These are phyloP conservation scores for Eristalinus sepulchralis DNA, from an alignment of 2,888 invertebrate genomes.

Conservation along the genomic window DNA sequence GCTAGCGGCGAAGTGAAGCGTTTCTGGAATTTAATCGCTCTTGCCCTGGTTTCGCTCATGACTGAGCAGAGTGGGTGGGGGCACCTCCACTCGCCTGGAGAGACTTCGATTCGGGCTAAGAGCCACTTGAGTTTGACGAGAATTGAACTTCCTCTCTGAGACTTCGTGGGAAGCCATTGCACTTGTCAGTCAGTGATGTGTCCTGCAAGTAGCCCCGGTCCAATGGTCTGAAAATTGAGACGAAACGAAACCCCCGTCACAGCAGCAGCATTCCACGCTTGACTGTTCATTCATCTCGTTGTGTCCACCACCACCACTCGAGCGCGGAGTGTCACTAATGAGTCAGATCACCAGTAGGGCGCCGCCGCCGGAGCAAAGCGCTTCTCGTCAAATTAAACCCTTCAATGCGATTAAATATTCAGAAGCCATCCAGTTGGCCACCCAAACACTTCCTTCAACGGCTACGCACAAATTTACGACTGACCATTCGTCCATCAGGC, in stretches of 20 bases:
- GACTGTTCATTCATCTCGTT: too few relatives aligned
- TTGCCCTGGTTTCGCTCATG: background rate
- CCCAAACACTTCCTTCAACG: background rate
- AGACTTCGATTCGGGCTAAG: background rate
- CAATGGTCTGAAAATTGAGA: too few relatives aligned
- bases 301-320: too few relatives aligned
- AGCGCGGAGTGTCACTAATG: too few relatives aligned
- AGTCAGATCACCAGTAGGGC: too few relatives aligned
- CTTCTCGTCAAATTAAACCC: background rate
- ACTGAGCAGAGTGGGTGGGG: background rate
- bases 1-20: background rate
- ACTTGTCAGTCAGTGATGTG: too few relatives aligned
- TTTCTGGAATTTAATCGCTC: background rate
- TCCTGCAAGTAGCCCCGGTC: too few relatives aligned
- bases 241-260: too few relatives aligned
- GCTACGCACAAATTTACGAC: slow-evolving; percentile 14
- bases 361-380: too few relatives aligned
- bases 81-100: background rate
- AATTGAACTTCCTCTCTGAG: too few relatives aligned
- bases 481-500: background rate
- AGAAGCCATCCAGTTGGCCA: background rate
- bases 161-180: too few relatives aligned
- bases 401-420: background rate
- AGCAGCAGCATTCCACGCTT: too few relatives aligned
- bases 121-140: background rate